These are phyloP conservation scores for Subanguina moxae DNA, from an alignment of 1,140 invertebrate species.

Conservation along the genomic window DNA sequence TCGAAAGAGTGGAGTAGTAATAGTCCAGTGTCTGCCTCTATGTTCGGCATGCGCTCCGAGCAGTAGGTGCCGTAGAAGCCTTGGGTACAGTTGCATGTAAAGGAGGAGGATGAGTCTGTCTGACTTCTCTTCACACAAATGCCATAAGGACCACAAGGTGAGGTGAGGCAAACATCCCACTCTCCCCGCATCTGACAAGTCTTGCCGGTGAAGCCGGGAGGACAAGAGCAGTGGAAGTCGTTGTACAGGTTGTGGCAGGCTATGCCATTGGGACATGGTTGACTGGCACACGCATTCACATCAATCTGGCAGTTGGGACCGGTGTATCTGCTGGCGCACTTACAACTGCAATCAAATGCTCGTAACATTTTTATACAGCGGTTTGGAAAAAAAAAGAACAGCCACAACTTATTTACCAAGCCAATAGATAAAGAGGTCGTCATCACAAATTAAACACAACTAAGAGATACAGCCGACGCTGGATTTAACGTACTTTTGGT, in stretches of 20 bases:
- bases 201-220: conserved; percentile 54
- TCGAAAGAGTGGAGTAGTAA: conserved; percentile 15
- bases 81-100: conserved; percentile 31
- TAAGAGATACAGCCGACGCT: no score
- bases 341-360: conserved; percentile 67
- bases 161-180: conserved; percentile 45
- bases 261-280: conserved; percentile 77
- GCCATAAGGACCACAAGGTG: conserved; percentile 46
- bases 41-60: conserved; percentile 18
- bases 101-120: conserved; percentile 15
- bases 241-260: conserved; percentile 53
- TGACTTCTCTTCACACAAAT: conserved; percentile 36
- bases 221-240: conserved; percentile 53
- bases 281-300: conserved; percentile 79
- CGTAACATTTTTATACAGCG: conserved; percentile 58
- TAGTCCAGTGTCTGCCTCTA: conserved; percentile 7
- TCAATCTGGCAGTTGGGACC: conserved; percentile 79
- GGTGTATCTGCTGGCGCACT: conserved; percentile 73
- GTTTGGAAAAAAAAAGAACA: no score
- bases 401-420: no score
- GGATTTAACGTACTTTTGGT: no score
- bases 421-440: no score
- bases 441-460: no score
- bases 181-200: conserved; percentile 51
- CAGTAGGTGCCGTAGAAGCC: conserved; percentile 27